These are phyloP conservation scores for Hipposideros armiger DNA, from an alignment of 2,113 vertebrate species.

Conservation along the genomic window DNA sequence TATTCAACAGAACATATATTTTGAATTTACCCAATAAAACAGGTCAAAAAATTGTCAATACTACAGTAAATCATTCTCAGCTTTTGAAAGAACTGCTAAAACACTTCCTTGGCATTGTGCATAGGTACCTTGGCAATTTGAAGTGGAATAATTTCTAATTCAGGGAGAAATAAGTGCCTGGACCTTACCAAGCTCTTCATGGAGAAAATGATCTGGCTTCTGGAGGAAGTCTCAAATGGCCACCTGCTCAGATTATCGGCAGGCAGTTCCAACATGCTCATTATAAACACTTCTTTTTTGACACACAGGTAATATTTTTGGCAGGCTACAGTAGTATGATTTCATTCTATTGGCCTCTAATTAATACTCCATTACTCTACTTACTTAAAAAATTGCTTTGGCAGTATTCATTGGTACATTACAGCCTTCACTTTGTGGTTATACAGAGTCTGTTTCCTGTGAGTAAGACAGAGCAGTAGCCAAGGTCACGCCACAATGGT, in stretches of 20 bases:
- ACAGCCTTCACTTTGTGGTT: background rate
- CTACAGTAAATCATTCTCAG: constrained; percentile 59
- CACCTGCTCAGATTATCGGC: constrained; percentile 73
- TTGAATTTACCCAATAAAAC: constrained; percentile 69
- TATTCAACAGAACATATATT: constrained; percentile 71
- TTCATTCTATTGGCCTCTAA: constrained; percentile 64
- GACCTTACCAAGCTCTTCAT: constrained; percentile 52
- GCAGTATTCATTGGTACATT: background rate
- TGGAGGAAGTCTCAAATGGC: constrained; percentile 52
- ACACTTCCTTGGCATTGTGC: constrained; percentile 65
- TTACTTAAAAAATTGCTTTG: constrained; percentile 45
- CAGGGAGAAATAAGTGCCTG: constrained; percentile 46
- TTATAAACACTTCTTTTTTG: constrained; percentile 59
- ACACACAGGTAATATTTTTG: constrained; percentile 72
- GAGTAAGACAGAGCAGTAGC: background rate
- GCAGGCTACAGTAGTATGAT: constrained; percentile 45
- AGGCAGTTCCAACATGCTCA: constrained; percentile 8
- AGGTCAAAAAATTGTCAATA: constrained; percentile 63
- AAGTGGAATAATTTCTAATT: constrained; percentile 67
- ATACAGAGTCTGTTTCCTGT: background rate
- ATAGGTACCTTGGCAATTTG: constrained; percentile 54
- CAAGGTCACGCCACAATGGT: background rate
- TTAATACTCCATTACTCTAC: constrained; percentile 51
- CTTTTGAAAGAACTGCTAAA: constrained; percentile 66
- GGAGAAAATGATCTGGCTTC: constrained; percentile 54